Conservation (phyloP, 1,140 invertebrate genomes). For the Marisa cornuarietis region DNA sequence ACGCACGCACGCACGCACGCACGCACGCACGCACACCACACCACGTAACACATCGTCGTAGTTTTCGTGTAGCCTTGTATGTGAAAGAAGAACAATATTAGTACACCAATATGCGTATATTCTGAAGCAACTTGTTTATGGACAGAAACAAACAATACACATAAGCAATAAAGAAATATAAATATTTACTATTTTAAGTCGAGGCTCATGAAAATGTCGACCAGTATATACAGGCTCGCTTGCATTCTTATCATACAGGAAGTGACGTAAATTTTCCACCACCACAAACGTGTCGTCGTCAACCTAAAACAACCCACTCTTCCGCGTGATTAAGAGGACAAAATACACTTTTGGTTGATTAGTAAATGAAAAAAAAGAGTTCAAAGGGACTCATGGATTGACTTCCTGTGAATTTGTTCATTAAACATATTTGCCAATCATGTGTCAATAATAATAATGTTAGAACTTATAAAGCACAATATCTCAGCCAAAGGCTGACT, state of each 20-base stretch:
- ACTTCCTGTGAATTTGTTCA: neutral
- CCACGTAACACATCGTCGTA: no score
- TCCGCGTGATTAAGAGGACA: neutral
- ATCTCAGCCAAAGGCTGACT: no score
- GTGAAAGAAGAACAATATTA: no score
- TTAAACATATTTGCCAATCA: no score
- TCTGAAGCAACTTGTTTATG: neutral
- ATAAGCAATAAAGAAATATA: neutral
- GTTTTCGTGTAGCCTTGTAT: no score
- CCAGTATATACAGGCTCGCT: conserved; percentile 52
- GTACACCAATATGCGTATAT: neutral
- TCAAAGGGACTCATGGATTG: neutral
- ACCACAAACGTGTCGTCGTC: conserved; percentile 72
- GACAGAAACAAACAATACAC: neutral
- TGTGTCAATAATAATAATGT: no score
- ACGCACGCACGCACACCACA: no score
- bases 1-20: neutral
- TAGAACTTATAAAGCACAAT: no score
- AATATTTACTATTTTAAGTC: conserved; percentile 32
- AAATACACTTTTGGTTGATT: neutral
- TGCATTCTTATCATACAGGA: conserved; percentile 23
- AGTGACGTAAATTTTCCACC: conserved; percentile 59
- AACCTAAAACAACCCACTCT: neutral
- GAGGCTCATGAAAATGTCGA: conserved; percentile 45
- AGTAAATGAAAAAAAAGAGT: neutral